Conservation (phyloP, 2,113 vertebrate species). For the Muntiacus reevesi region DNA sequence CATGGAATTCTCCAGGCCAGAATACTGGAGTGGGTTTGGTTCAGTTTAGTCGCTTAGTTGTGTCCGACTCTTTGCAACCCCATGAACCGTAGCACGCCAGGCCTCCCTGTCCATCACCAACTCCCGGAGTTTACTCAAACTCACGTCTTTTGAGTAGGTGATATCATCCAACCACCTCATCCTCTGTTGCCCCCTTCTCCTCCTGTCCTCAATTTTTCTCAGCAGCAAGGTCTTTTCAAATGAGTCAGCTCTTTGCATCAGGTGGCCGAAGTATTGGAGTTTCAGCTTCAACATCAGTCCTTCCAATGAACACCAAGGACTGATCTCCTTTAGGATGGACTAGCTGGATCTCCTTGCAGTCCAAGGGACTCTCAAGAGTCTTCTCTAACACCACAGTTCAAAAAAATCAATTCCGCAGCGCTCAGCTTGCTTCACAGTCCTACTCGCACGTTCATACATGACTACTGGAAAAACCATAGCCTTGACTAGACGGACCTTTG, state of each 20-base stretch:
- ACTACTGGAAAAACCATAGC: not conserved
- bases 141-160: not conserved
- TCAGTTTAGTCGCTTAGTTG: not conserved
- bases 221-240: not conserved
- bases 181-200: accelerated
- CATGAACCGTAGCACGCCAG: accelerated
- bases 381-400: not conserved
- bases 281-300: not conserved
- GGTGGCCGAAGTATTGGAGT: not conserved
- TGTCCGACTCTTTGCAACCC: not conserved
- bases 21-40: not conserved
- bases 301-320: not conserved
- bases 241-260: not conserved
- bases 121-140: not conserved
- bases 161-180: not conserved
- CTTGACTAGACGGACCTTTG: accelerated
- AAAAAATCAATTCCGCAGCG: not conserved
- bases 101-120: not conserved
- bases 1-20: not conserved
- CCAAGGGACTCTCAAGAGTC: not conserved
- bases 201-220: not conserved
- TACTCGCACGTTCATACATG: not conserved
- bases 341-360: not conserved
- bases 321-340: not conserved
- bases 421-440: not conserved